Evolutionary conservation across 2,888 invertebrate genomes (phyloP).

Genomic region (Mesorhabditis spiculigera): DNA sequence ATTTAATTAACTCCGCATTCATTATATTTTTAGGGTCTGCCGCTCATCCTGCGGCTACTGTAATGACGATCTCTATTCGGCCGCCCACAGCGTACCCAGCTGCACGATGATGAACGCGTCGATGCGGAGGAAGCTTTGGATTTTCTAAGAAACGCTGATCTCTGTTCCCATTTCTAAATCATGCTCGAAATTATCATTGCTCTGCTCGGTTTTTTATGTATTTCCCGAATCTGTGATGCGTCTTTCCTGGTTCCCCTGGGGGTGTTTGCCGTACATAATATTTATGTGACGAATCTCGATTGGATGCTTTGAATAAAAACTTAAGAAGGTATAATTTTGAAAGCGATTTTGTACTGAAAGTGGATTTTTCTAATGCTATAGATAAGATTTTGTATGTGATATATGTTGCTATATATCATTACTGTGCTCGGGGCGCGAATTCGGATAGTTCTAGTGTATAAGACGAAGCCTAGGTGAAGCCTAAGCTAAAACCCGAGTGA

Average conservation of each 20-base stretch:
- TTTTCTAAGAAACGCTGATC: neutral
- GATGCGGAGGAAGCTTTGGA: neutral
- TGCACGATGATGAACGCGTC: neutral
- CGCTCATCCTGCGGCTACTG: conserved; percentile 44
- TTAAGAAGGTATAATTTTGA: too few species aligned
- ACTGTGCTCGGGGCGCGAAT: too few species aligned
- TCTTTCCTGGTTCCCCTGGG: too few species aligned
- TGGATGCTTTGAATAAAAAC: too few species aligned
- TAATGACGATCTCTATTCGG: conserved; percentile 34
- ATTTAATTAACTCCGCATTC: neutral
- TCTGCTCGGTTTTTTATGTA: neutral
- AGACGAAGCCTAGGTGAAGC: too few species aligned
- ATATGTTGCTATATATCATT: too few species aligned
- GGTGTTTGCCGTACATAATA: neutral
- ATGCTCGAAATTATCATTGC: neutral
- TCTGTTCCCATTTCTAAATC: too few species aligned
- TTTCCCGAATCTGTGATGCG: neutral
- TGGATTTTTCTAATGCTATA: too few species aligned
- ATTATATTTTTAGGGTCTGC: conserved; percentile 23
- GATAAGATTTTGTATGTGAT: too few species aligned
- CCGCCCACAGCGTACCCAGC: conserved; percentile 2
- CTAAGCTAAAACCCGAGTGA: too few species aligned
- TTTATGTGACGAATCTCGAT: neutral
- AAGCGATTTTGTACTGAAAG: too few species aligned
- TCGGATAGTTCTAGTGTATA: too few species aligned